Conservation (phyloP, 2,113 vertebrate species). For the Ceuthmochares aereus region DNA sequence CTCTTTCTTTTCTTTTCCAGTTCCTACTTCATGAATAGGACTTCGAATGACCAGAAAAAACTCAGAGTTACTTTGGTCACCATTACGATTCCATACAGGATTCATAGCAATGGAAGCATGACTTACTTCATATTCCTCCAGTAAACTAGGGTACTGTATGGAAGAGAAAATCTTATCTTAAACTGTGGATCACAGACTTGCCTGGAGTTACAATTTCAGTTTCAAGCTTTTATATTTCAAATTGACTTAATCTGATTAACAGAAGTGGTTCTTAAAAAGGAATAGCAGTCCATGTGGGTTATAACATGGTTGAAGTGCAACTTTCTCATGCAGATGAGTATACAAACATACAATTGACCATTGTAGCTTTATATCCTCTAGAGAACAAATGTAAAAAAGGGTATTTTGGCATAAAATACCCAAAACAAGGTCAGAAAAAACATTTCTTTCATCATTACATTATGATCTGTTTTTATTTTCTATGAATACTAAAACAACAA, state of each 20-base stretch:
- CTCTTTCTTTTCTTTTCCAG: neutral
- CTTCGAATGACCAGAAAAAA: neutral
- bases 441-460: neutral
- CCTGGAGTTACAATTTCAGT: neutral
- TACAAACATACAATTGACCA: neutral
- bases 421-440: neutral
- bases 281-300: neutral
- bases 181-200: neutral
- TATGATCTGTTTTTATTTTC: neutral
- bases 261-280: neutral
- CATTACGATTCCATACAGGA: neutral
- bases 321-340: neutral
- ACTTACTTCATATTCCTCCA: neutral
- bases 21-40: neutral
- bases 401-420: neutral
- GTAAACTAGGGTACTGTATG: neutral
- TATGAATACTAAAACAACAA: neutral
- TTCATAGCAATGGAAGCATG: neutral
- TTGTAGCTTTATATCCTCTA: neutral
- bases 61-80: neutral
- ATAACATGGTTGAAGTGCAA: neutral
- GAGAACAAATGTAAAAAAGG: neutral
- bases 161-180: neutral
- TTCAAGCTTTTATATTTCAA: neutral
- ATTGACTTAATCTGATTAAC: neutral